A percentile compares a stretch with the other conserved stretches of the same genome.
Conservation (phyloP, 1,140 invertebrate species). For the Stegodyphus dumicola region DNA sequence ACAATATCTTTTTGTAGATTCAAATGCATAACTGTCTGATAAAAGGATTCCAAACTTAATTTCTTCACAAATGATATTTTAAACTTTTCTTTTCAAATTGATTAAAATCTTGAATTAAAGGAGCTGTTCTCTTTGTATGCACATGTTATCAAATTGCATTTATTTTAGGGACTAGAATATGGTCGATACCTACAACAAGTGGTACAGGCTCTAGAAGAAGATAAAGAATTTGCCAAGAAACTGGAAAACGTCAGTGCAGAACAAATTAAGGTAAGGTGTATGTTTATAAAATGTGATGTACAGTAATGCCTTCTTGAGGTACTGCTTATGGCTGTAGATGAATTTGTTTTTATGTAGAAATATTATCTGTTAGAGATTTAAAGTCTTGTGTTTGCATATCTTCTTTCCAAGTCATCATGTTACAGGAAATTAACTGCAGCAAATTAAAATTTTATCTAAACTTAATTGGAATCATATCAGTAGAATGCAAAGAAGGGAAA, state of each 20-base stretch:
- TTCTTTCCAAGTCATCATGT: too few species aligned
- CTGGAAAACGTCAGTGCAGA: slow-evolving; percentile 82
- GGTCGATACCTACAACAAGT: slow-evolving; percentile 88
- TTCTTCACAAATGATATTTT: neutral
- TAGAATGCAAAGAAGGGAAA: too few species aligned
- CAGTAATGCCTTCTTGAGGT: too few species aligned
- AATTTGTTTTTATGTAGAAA: too few species aligned
- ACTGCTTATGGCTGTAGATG: too few species aligned
- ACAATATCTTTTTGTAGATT: neutral
- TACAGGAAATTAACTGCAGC: too few species aligned
- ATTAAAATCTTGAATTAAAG: neutral
- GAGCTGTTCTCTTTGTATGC: too few species aligned
- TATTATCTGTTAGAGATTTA: too few species aligned
- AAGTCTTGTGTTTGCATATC: too few species aligned
- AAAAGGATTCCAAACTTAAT: neutral
- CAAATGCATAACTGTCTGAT: neutral
- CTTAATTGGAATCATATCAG: too few species aligned
- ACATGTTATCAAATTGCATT: neutral
- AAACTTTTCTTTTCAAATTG: neutral
- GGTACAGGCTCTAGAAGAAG: slow-evolving; percentile 83
- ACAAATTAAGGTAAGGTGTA: slow-evolving; percentile 78
- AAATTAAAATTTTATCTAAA: too few species aligned
- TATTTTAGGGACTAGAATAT: slow-evolving; percentile 76
- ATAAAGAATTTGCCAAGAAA: slow-evolving; percentile 83
- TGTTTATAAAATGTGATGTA: too few species aligned